phyloP scores from a whole-genome alignment of 2,888 invertebrate species.

The Ophion ellenae region DNA sequence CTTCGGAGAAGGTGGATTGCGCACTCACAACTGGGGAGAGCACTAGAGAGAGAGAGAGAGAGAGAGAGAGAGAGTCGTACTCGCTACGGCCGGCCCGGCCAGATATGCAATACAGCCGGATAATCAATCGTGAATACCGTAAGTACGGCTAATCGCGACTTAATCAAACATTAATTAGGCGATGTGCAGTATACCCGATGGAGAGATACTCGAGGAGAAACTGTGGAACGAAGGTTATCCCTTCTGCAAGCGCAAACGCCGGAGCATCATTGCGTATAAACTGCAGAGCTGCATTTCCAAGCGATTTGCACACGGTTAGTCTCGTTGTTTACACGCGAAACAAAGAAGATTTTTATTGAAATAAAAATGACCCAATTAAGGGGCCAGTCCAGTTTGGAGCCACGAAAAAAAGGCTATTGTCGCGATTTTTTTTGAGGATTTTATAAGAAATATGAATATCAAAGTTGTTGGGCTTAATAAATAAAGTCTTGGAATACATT shows the following conservation, averaged over 20 bases:
- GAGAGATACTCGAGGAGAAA: slow-evolving; percentile 23
- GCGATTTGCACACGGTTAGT: neutral
- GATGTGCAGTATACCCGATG: slow-evolving; percentile 22
- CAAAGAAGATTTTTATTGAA: too few relatives aligned
- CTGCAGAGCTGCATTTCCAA: neutral
- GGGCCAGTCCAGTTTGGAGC: too few relatives aligned
- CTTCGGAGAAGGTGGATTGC: slow-evolving; percentile 26
- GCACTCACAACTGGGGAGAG: neutral
- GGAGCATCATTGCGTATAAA: neutral
- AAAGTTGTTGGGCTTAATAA: too few relatives aligned
- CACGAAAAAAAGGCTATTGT: too few relatives aligned
- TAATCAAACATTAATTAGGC: slow-evolving; percentile 67
- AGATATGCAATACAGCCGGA: slow-evolving; percentile 35
- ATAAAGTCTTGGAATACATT: too few relatives aligned
- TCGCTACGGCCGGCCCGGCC: neutral
- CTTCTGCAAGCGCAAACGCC: neutral
- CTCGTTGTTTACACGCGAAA: neutral
- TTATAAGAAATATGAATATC: too few relatives aligned
- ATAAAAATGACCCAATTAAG: too few relatives aligned
- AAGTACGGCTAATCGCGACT: slow-evolving; percentile 62
- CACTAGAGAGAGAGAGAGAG: neutral
- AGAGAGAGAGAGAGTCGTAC: neutral
- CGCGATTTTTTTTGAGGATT: too few relatives aligned
- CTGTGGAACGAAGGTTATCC: neutral
- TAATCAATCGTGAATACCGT: slow-evolving; percentile 62